Base-by-base conservation (phyloP, 2,113 vertebrate genomes). In the Nibea coibor region DNA sequence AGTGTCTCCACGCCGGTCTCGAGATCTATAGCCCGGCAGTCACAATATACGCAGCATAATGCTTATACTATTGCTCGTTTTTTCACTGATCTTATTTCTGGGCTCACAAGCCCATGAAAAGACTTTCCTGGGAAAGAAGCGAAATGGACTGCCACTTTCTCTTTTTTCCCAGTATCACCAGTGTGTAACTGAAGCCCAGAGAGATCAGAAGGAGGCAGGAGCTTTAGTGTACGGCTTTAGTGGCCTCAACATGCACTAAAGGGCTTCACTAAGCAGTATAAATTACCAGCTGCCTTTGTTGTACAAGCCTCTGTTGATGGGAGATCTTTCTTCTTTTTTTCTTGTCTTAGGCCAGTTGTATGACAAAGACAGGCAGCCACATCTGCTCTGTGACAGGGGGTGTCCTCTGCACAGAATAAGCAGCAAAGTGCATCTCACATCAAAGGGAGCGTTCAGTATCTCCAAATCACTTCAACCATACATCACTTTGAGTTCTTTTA, bases 401-500 rank as follows among this genome's bases (percentile, higher is more conserved):
- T 63, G 28, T 80, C 75, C 65, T 67, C 72, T 35, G 54, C 15
- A 42, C 66, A 48, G 48, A 70, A 54, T 35, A 66, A 35, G 43
- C 82, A 70, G 84, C 67, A 81, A 62, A 89, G 81, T 73, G 83
- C 68, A 80, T 78, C 63, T 56, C 70, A 79, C 72, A 84, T 92
- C 87, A 89, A 88, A 89, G 75, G 50, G 61, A 56, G 14, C 57
- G 16, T 22, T 66, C 45, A 4, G 43, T 88, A 81, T 86, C 84
- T 82, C 77, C 51, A 57, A 59, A 86, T 81, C 80, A 16, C 64
- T 91, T 89, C 80, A 79, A 82, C 86, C 84, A 80, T 24, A 56
- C 47, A 67, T 81, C 71, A 79, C 78, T 85, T 58, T 50, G 47
- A 75, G 35, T 77, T 65, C 28, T 75, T 87, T 83, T 61, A 81